Conservation (phyloP, 2,888 invertebrate species). For the Conomelus anceps region DNA sequence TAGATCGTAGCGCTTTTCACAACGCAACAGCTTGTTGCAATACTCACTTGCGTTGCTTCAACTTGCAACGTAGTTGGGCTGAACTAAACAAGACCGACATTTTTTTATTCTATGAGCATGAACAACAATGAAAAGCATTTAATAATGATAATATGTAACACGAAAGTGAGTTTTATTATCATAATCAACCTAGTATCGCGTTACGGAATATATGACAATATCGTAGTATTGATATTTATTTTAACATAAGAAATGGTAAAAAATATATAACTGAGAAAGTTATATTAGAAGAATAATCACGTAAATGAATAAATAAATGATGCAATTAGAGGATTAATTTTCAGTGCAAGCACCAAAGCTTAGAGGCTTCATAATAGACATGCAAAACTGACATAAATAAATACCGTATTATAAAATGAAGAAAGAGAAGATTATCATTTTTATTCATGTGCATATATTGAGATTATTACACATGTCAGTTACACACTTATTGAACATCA, state of each 20-base stretch:
- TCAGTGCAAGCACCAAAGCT: not conserved
- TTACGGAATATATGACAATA: no score
- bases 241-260: no score
- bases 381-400: not conserved
- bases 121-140: not conserved
- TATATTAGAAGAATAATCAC: no score
- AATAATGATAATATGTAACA: no score
- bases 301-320: not conserved
- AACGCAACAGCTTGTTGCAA: not conserved
- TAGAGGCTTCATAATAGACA: not conserved
- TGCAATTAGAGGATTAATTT: not conserved
- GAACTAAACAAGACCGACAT: not conserved
- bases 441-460: not conserved
- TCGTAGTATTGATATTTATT: no score
- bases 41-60: not conserved
- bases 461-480: no score
- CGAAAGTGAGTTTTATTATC: no score
- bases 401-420: not conserved
- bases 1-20: slow-evolving; percentile 18
- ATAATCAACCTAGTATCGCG: no score
- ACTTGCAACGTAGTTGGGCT: not conserved
- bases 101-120: no score
- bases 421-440: not conserved
- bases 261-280: no score
- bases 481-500: no score